Evolutionary conservation across 2,113 vertebrate species (phyloP).

Genomic region (Heptranchias perlo): DNA sequence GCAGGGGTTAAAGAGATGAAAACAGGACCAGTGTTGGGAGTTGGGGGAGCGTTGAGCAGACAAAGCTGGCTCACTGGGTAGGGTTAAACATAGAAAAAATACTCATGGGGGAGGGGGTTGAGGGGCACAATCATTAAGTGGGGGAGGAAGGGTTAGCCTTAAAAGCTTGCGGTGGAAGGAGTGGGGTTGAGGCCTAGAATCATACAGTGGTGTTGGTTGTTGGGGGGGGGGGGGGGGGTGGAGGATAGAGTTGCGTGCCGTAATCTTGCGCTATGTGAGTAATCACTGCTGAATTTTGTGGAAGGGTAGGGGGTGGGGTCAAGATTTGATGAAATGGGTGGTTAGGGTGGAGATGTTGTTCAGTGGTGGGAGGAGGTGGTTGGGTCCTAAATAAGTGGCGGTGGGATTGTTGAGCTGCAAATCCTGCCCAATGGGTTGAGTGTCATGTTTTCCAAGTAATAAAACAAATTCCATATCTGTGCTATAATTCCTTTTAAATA

Average conservation of each 20-base stretch:
- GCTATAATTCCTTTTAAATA: neutral
- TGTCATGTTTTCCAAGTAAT: neutral
- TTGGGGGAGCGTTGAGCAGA: neutral
- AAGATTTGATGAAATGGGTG: neutral
- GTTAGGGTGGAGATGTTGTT: neutral
- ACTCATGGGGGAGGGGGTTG: neutral
- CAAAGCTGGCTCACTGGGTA: no score
- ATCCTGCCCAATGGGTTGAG: neutral
- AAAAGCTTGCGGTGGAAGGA: neutral
- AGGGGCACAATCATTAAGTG: neutral
- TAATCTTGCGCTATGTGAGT: neutral
- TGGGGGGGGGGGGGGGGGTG: neutral
- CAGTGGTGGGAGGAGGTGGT: neutral
- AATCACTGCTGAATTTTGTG: neutral
- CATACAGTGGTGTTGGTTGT: neutral
- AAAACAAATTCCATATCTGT: neutral
- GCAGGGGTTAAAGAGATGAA: neutral
- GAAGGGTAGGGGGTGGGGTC: neutral
- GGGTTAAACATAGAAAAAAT: neutral
- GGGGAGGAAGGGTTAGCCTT: no score
- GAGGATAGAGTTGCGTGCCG: neutral
- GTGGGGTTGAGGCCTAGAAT: neutral
- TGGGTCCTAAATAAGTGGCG: neutral
- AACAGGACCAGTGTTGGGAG: neutral
- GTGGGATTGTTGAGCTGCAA: no score